Base-by-base conservation (phyloP, 2,888 invertebrate species). In the Acleris emargana region DNA sequence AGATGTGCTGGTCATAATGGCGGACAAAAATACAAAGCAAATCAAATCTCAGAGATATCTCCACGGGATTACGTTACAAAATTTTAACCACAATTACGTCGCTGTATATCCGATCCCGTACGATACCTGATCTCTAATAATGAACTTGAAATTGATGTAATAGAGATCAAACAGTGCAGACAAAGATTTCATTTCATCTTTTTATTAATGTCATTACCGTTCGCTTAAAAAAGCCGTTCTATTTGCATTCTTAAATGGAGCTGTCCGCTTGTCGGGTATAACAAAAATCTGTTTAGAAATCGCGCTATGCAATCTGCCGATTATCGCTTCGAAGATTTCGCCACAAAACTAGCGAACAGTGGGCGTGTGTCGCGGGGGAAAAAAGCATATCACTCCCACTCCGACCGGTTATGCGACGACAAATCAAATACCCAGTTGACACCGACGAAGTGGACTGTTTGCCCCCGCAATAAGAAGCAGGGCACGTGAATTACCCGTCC, bases 371-470 rank as follows among this genome's bases (percentile, higher is more conserved):
- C 78, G 73, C 78, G 73, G 68, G 81, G 81, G 84, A 84, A 86
- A 89, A 89, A 91, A 90, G 85, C 90, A 89, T 87, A 90, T 90
- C 86, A 91, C 91, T 89, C 91, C 91, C 91, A 91, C 90, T 86
- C 77, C 76, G 78, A 83, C 83, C 84, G 83, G 86, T 87, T 84
- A 78, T 80, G 74, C 75, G 69, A 73, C 72, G 70, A 74, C 87
- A 76, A 86, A 78, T 68, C 77, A 82, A 81, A 67, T 68, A 63
- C 64, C 61, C 60, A 64, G 55, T 20, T 16, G 20, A 20, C 42
- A 74, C 69, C 71, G 71, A 67, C 28, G 81, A 79, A 79, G 74
- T 79, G 70, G 73, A 79, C 87, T 76, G 79, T 87, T 71, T 49
- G 16, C 53, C 68, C n/a, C 70, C 42, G 73, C 22, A 72, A 82